Percentiles rank a stretch among this genome's conserved stretches.
Conservation (phyloP, 1,140 invertebrate species). For the Caenorhabditis tropicalis region DNA sequence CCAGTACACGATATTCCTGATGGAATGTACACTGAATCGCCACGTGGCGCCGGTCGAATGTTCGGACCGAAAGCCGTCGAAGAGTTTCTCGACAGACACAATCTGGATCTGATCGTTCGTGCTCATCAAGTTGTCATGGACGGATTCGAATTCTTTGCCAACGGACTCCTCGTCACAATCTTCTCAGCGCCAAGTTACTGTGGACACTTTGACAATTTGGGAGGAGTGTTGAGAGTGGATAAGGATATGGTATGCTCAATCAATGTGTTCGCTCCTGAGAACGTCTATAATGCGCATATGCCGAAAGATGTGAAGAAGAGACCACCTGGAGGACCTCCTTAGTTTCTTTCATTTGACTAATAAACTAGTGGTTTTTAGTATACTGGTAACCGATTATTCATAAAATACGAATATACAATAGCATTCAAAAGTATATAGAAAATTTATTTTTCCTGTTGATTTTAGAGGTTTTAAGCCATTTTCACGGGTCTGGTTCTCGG, state of each 20-base stretch:
- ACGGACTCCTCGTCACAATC: constrained; percentile 60
- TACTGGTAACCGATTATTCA: too few species aligned
- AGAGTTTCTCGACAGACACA: constrained; percentile 49
- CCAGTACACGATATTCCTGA: constrained; percentile 80
- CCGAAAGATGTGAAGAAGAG: too few species aligned
- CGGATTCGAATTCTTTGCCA: constrained; percentile 76
- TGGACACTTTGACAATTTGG: constrained; percentile 65
- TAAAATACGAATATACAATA: too few species aligned
- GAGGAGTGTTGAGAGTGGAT: constrained; percentile 59
- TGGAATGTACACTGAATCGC: constrained; percentile 82
- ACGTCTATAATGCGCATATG: too few species aligned
- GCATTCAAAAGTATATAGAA: too few species aligned
- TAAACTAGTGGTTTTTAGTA: too few species aligned
- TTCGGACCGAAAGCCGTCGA: constrained; percentile 60
- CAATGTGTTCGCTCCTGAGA: too few species aligned
- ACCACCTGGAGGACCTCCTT: too few species aligned
- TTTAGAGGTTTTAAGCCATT: too few species aligned
- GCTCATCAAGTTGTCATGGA: constrained; percentile 75
- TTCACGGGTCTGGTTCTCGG: too few species aligned
- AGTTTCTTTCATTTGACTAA: too few species aligned
- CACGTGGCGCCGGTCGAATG: constrained; percentile 73
- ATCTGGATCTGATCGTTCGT: constrained; percentile 61
- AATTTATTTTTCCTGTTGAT: too few species aligned
- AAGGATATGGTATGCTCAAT: constrained; percentile 76
- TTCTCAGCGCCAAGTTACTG: constrained; percentile 66